phyloP scores from a whole-genome alignment of 2,113 vertebrate species.

The Chiloscyllium plagiosum region DNA sequence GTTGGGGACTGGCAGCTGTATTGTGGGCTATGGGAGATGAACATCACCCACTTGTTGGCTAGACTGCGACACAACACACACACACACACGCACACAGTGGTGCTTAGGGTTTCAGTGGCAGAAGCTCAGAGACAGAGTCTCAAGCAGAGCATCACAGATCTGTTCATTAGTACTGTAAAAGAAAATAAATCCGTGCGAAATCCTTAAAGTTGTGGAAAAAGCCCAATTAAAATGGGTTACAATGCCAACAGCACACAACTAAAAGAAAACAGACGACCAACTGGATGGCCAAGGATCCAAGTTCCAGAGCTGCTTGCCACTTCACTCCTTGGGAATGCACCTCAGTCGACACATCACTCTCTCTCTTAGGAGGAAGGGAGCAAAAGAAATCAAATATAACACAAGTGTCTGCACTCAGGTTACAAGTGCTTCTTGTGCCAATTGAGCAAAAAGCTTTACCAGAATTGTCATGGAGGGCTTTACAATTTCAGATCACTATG shows the following conservation, averaged over 20 bases:
- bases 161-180: background rate
- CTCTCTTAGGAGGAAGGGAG: background rate
- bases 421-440: background rate
- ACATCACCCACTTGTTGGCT: background rate
- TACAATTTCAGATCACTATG: background rate
- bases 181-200: background rate
- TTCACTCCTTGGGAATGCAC: background rate
- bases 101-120: background rate
- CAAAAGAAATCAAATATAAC: background rate
- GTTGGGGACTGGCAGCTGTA: background rate
- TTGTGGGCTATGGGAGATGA: background rate
- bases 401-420: background rate
- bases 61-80: background rate
- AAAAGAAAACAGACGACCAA: background rate
- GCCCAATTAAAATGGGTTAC: background rate
- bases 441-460: background rate
- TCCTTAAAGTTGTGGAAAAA: background rate
- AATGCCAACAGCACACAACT: background rate
- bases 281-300: background rate
- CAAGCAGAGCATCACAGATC: slow-evolving; percentile 9
- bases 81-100: background rate
- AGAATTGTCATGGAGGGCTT: background rate
- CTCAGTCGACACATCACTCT: background rate
- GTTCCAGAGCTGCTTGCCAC: background rate
- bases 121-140: background rate